Conservation (phyloP, 2,113 vertebrate genomes). For the Recurvirostra avosetta region DNA sequence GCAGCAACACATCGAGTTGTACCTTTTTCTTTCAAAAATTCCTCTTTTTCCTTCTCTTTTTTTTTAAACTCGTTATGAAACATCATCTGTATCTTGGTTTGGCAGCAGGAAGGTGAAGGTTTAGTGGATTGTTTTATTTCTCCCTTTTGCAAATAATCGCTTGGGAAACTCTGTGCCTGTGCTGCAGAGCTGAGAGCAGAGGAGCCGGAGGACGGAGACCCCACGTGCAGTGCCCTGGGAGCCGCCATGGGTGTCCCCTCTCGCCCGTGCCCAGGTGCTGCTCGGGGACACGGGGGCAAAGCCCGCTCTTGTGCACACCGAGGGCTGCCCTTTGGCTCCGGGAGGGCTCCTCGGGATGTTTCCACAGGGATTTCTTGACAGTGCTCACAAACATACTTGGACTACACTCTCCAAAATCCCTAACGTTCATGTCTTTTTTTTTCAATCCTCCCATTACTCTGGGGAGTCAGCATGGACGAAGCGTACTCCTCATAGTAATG, state of each 20-base stretch:
- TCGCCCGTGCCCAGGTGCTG: fast-evolving
- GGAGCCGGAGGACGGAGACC: neutral
- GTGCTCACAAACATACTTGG: neutral
- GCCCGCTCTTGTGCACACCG: neutral
- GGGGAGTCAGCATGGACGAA: neutral
- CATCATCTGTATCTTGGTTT: neutral
- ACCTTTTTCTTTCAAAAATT: neutral
- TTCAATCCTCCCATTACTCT: neutral
- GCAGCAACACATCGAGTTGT: neutral
- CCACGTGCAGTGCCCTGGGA: fast-evolving
- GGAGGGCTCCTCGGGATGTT: neutral
- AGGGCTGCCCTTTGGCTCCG: neutral
- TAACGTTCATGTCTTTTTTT: neutral
- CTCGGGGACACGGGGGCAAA: neutral
- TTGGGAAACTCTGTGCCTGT: neutral
- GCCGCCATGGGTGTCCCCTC: neutral
- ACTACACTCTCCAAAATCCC: neutral
- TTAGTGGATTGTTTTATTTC: neutral
- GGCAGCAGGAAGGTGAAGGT: neutral
- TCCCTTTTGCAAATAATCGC: neutral
- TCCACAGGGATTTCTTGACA: neutral
- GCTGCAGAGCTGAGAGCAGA: neutral
- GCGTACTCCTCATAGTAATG: too few species aligned
- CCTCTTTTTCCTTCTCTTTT: neutral
- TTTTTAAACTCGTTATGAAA: neutral